Base-by-base conservation (phyloP, 2,888 invertebrate genomes). In the Agrotis exclamationis region DNA sequence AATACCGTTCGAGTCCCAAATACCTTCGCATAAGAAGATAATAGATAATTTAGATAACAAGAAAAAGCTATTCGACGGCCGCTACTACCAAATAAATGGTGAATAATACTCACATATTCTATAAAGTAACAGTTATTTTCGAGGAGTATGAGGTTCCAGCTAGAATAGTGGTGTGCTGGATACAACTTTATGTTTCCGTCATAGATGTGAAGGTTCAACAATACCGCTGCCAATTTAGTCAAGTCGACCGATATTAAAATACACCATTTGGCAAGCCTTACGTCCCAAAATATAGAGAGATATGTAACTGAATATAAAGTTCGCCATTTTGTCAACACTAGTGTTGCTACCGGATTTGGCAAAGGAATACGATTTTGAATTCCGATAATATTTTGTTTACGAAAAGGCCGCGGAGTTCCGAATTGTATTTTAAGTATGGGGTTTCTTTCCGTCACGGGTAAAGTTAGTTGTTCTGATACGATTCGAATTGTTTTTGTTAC, bases 11-110 rank as follows among this genome's bases (percentile, higher is more conserved):
- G 81, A 85, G 84, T 79, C 76, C 80, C 86, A 73, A 85, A 86
- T 85, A 85, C 85, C 85, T 88, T 82, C 67, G 79, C 85, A 87
- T 85, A 84, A 86, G 84, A 82, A 86, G 88, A 92, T 91, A 91
- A 92, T 87, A 90, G 92, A 93, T 92, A 94, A 92, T 94, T 94
- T 92, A 93, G 93, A 94, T 93, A 94, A 93, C 89, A 91, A 90
- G 92, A 90, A 91, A 92, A 91, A 90, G 88, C 87, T 86, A 93
- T 92, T 91, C 83, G 68, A 81, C 76, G 74, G 82, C 71, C 77
- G 87, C 85, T 83, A 84, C 83, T 86, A 85, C 88, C 85, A 86
- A 87, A 90, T 90, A 90, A 90, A 92, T 91, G 87, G 86, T 85
- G 88, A 90, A 90, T 90, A 91, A 92, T 89, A 89, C 87, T 88